These are phyloP conservation scores for Ectropis grisescens DNA, from an alignment of 1,140 invertebrate species.

Conservation along the genomic window DNA sequence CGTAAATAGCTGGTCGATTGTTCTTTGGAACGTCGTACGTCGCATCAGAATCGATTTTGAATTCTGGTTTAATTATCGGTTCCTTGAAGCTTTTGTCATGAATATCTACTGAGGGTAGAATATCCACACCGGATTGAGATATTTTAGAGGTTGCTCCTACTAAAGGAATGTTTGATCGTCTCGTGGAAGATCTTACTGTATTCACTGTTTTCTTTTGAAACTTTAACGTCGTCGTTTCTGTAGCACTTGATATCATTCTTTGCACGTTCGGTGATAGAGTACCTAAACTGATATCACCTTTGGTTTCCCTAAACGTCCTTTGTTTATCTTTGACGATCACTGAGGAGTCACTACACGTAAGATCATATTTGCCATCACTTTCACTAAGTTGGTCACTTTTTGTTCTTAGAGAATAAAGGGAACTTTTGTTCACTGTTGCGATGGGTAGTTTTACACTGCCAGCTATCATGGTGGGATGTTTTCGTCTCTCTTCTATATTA, in stretches of 20 bases:
- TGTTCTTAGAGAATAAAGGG: slow-evolving; percentile 48
- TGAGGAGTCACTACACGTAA: slow-evolving; percentile 31
- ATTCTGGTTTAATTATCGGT: slow-evolving; percentile 33
- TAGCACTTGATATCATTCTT: slow-evolving; percentile 70
- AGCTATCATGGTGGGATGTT: slow-evolving; percentile 40
- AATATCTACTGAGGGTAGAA: slow-evolving; percentile 58
- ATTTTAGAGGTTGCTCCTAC: slow-evolving; percentile 66
- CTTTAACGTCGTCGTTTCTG: slow-evolving; percentile 59
- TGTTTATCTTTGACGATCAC: slow-evolving; percentile 30
- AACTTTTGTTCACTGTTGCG: slow-evolving; percentile 51
- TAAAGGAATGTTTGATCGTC: slow-evolving; percentile 60
- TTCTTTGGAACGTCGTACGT: slow-evolving; percentile 60
- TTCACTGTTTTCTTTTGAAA: slow-evolving; percentile 57
- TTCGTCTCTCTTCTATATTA: slow-evolving; percentile 20
- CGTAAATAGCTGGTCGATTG: slow-evolving; percentile 45
- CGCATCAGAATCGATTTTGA: slow-evolving; percentile 40
- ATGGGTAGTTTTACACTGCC: slow-evolving; percentile 58
- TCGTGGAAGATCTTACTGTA: slow-evolving; percentile 44
- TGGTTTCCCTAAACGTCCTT: slow-evolving; percentile 46
- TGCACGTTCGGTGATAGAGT: slow-evolving; percentile 72
- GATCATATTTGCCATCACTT: slow-evolving; percentile 41
- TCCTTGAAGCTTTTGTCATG: slow-evolving; percentile 52
- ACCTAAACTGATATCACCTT: slow-evolving; percentile 47
- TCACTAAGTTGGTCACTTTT: slow-evolving; percentile 59
- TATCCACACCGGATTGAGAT: slow-evolving; percentile 64